Conservation (phyloP, 2,113 vertebrate genomes). For the Centropus bengalensis region DNA sequence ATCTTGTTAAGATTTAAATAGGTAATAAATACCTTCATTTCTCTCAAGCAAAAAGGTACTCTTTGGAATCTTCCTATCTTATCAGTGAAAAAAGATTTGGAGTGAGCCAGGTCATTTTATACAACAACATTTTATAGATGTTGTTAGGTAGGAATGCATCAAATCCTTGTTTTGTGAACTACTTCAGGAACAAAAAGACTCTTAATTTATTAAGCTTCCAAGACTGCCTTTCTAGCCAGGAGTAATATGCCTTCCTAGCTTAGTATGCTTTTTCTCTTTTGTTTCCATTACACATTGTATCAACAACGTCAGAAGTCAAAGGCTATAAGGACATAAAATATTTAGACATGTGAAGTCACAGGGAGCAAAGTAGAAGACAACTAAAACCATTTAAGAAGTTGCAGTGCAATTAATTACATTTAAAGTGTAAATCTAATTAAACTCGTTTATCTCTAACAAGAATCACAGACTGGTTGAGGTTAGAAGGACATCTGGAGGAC, state of each 20-base stretch:
- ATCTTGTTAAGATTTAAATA: not conserved
- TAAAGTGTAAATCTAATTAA: not conserved
- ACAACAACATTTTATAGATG: not conserved
- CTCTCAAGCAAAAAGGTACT: not conserved
- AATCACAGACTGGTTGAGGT: not conserved
- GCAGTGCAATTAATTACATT: not conserved
- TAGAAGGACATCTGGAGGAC: not conserved
- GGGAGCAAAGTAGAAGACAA: not conserved
- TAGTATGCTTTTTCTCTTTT: not conserved
- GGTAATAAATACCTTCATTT: not conserved
- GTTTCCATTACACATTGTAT: not conserved
- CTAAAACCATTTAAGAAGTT: not conserved
- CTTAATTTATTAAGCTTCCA: not conserved
- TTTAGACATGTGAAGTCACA: not conserved
- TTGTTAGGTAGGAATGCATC: not conserved
- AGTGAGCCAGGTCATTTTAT: not conserved
- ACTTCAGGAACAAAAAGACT: not conserved
- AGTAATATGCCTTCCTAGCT: not conserved
- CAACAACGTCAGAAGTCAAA: not conserved
- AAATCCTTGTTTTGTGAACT: not conserved
- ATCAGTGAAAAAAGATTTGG: not conserved
- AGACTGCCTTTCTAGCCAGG: not conserved
- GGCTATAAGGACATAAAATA: not conserved
- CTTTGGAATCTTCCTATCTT: not conserved
- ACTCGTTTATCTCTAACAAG: not conserved